Base-by-base conservation (phyloP, 1,140 invertebrate genomes). In the Drosophila ogumai region DNA sequence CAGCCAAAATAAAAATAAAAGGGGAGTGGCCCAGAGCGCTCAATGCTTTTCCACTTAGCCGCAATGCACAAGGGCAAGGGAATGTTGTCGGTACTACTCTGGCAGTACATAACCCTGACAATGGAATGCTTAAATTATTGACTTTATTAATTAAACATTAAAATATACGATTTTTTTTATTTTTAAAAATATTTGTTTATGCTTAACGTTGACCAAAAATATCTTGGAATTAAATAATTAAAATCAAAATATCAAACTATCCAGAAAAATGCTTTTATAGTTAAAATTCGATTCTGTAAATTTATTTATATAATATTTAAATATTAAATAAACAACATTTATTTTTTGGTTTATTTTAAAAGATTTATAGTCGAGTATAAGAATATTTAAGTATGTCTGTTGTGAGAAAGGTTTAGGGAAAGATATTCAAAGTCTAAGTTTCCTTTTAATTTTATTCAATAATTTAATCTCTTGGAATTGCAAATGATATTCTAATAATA, bases 1-100 rank as follows among this genome's bases (percentile, higher is more conserved):
- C 32, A 60, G 60, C 56, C 73, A 43, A 69, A 72, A 71, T 58
- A 58, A 77, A 50, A 80, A 64, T 67, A 50, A 80, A 67, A 67
- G 54, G 72, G 81, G 81, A 73, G 81, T 84, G 81, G 60, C 60
- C 36, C 40, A 36, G 10, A 15, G 34, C 7, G 55, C 68, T 61
- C 54, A 73, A 72, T 44, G 69, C 67, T 61, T 74, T 72, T 72
- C 66, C 52, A 72, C 36, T 72, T 72, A 25, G 34, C 44, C n/a
- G 25, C 36, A 58, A 49, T 43, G 19, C 12, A 72, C 68, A 72
- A 72, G 68, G 68, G 68, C 68, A 72, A 72, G 66, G 68, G 54
- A 72, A 72, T 72, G 68, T 72, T 31, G 63, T 22, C 9, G 44
- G 12, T 28, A 36, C 38, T 19, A 17, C 13, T 28, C n/a, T 34